Evolutionary conservation across 2,888 invertebrate species (phyloP), one percentile per base, ranked within the genome.

Genomic region (Pollenia griseotomentosa): DNA sequence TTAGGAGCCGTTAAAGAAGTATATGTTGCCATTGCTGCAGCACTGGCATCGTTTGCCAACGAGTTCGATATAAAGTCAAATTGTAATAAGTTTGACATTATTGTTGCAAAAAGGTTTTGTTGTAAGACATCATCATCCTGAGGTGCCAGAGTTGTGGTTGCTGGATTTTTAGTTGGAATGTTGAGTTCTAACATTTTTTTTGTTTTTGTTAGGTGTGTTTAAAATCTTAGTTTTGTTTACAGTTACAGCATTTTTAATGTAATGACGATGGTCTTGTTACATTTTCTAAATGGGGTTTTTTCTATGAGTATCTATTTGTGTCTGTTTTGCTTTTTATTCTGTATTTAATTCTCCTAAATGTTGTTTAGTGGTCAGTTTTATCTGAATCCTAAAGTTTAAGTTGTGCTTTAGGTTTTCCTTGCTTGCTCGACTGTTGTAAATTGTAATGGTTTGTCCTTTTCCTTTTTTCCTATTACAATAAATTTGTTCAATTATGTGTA

Each of bases 181-280:
- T 85, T 80, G 59, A 87, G 59, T 79, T 88, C 88, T 57, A 78
- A 68, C 89, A 89, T 88, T 74, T 59, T 61, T 53, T 63, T 5
- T 5, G 42, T 40, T 77, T 44, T 33, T 19, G n/a, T 48, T 48
- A 8, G 9, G 42, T 71, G 12, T 0, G 57, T 10, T 59, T 14
- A 12, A n/a, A 33, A 0, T 59, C 5, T n/a, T 53, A 11, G 19
- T 51, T 33, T 44, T 70, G 14, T 12, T 63, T 42, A n/a, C n/a
- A 63, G 33, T 44, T n/a, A 53, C 19, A 53, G 11, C 73, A 71
- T 80, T 61, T 71, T 63, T 23, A 42, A 11, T 16, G 11, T 19
- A 0, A 4, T 42, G 2, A 9, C 23, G 4, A 57, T 44, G 23
- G 0, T 51, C 5, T 70, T 70, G 59, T 51, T 79, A 51, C 16